Percentiles rank a stretch among this genome's conserved stretches.
These are phyloP conservation scores for Mycogona germanica DNA, from an alignment of 2,888 invertebrate genomes.

Conservation along the genomic window DNA sequence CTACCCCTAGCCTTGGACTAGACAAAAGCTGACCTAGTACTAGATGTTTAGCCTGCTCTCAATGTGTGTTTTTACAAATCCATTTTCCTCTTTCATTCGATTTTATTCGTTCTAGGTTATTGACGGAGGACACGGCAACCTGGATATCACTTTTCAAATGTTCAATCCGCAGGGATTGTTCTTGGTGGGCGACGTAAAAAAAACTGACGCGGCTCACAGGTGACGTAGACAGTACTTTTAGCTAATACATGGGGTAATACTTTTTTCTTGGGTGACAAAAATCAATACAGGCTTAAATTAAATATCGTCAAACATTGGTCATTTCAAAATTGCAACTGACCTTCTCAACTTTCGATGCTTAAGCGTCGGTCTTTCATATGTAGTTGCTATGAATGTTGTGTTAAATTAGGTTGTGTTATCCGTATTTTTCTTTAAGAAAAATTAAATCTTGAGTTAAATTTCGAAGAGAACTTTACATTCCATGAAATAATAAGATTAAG, in stretches of 20 bases:
- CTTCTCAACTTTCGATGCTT: neutral
- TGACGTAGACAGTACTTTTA: slow-evolving; percentile 22
- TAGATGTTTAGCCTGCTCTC: neutral
- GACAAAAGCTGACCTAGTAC: neutral
- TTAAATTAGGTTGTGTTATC: too few species aligned
- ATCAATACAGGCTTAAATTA: neutral
- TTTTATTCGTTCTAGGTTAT: slow-evolving; percentile 48
- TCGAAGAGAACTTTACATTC: neutral
- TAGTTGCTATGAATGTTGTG: neutral
- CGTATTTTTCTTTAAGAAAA: too few species aligned
- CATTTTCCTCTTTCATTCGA: slow-evolving; percentile 3
- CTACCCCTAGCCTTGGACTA: too few species aligned
- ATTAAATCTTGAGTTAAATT: too few species aligned
- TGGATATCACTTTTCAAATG: slow-evolving; percentile 68
- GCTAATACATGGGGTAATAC: neutral
- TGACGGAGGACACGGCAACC: slow-evolving; percentile 66
- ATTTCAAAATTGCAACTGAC: neutral
- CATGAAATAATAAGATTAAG: neutral
- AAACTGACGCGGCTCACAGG: slow-evolving; percentile 55
- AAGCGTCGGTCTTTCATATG: neutral
- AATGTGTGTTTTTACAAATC: neutral
- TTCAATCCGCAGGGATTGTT: slow-evolving; percentile 51
- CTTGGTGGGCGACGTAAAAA: slow-evolving; percentile 54
- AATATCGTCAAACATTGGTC: neutral
- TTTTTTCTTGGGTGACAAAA: neutral